phyloP scores from a whole-genome alignment of 1,140 invertebrate species.

The Camponotus floridanus region DNA sequence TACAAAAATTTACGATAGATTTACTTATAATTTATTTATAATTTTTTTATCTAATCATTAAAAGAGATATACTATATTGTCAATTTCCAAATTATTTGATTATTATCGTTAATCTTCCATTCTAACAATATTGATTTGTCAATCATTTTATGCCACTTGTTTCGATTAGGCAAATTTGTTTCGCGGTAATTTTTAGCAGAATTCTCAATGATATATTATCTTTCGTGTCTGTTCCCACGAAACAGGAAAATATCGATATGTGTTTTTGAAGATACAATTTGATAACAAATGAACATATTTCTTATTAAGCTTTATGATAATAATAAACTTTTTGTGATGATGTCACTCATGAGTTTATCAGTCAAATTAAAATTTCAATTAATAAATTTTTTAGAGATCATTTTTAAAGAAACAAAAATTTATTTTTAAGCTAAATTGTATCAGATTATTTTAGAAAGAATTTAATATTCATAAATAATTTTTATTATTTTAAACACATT shows the following conservation, averaged over 20 bases:
- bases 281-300: neutral
- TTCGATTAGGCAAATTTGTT: conserved; percentile 40
- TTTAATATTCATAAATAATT: neutral
- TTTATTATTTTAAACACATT: neutral
- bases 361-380: neutral
- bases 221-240: neutral
- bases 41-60: neutral
- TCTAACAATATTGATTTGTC: neutral
- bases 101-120: neutral
- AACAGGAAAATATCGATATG: neutral
- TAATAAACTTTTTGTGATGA: neutral
- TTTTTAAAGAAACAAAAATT: neutral
- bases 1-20: neutral
- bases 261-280: neutral
- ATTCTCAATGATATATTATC: neutral
- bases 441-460: neutral
- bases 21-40: neutral
- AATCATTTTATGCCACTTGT: neutral
- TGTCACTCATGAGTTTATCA: neutral
- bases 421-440: neutral
- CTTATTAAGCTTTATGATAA: neutral
- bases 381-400: neutral
- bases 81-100: neutral
- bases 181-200: conserved; percentile 5
- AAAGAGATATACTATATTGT: neutral